Conservation (phyloP, 1,140 invertebrate genomes). For the Drosophila gunungcola region DNA sequence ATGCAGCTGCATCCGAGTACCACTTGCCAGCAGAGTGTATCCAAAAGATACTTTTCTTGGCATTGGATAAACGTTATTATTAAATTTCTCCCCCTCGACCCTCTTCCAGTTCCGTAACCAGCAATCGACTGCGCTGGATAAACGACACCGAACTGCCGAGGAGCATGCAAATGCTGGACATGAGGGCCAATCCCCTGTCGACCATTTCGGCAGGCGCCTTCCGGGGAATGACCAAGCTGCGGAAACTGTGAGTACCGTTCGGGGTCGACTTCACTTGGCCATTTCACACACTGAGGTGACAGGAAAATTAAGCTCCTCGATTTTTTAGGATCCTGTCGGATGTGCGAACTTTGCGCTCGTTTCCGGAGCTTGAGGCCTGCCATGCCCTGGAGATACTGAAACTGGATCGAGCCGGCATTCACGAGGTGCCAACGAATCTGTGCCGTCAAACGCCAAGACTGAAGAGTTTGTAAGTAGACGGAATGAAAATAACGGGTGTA, state of each 20-base stretch:
- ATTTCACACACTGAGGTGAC: not conserved
- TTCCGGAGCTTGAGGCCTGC: constrained; percentile 93
- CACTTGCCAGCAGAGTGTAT: constrained; percentile 64
- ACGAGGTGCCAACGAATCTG: constrained; percentile 89
- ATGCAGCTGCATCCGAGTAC: constrained; percentile 69
- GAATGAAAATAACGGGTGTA: not conserved
- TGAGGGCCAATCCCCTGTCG: constrained; percentile 90
- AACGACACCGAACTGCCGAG: constrained; percentile 87
- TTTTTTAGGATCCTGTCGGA: constrained; percentile 93
- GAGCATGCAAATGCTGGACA: constrained; percentile 88
- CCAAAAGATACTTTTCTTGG: constrained; percentile 61
- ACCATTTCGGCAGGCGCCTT: constrained; percentile 88
- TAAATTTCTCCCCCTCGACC: constrained; percentile 16
- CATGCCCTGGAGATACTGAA: constrained; percentile 91
- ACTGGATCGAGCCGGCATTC: constrained; percentile 92
- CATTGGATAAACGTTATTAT: constrained; percentile 41
- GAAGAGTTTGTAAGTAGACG: constrained; percentile 92
- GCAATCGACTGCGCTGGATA: constrained; percentile 89
- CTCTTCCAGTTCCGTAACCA: constrained; percentile 87
- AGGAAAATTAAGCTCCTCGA: not conserved
- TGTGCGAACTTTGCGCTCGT: constrained; percentile 90
- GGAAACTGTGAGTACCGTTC: constrained; percentile 89
- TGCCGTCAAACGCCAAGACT: constrained; percentile 91
- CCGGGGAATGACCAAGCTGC: constrained; percentile 87
- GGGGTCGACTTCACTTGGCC: not conserved